Base-by-base conservation (phyloP, 2,797 vertebrate genomes). In the Urosaurus nigricauda region DNA sequence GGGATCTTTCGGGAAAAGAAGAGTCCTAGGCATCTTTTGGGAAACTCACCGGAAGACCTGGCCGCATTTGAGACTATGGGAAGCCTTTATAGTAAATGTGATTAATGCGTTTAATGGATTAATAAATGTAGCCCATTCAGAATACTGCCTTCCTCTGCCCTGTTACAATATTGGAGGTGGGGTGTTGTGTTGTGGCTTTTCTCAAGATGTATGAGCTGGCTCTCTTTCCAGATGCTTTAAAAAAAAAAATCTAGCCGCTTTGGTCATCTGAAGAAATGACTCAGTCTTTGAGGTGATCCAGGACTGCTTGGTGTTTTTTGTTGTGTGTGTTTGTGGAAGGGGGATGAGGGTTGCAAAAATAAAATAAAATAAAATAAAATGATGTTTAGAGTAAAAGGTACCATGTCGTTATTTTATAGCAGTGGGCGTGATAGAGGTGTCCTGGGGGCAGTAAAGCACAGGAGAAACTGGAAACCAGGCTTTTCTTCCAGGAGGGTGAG, bases 1-100 rank as follows among this genome's bases (percentile, higher is more conserved):
- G 85, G 71, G 74, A 14, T 86, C 77, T 77, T 73, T 63, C 17
- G 2, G 2, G 1, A 19, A 75, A 78, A 1, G 43, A 83, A 87
- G 85, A 82, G 84, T 75, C 14, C 79, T 80, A 12, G 12, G 16
- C 56, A 51, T 74, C 82, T 87, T 84, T 70, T 29, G 91, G n/a
- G 71, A 86, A 88, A 13, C 79, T 81, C 24, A 24, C 26, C 24
- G 7, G 3, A 53, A 29, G 87, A 14, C 17, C 11, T 47, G 29
- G 37, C 6, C 83, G 88, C 75, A 87, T 83, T 78, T 24, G 16
- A 16, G 74, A 79, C 53, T 83, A 51, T 53, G n/a, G 60, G 70
- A 32, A 56, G 29, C 37, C 56, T 75, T 29, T 51, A 37, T 19
- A 82, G 56, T 16, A 68, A 63, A 81, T 58, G 43, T 29, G 32